Evolutionary conservation across 2,113 vertebrate genomes (phyloP), one percentile per base, ranked within the genome.

Genomic region (Rhabdornis inornatus): DNA sequence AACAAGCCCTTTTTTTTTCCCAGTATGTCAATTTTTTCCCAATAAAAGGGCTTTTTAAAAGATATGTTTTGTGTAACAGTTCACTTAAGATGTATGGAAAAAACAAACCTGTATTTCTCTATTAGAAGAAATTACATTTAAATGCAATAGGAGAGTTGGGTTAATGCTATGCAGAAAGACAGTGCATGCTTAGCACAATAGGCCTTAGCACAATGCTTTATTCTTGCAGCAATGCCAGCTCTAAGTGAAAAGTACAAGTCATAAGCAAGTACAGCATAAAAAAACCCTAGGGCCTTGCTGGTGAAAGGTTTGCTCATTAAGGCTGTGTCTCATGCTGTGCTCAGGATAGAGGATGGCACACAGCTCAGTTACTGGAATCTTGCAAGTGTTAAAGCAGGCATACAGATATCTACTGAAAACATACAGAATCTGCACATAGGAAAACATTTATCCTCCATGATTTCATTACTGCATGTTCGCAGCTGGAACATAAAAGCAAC

Each of bases 121-220:
- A 78, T 77, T 76, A 83, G 65, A 87, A 82, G 61, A 96, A 96
- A 95, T 55, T 90, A 91, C 64, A 93, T 79, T 95, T 97, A 94
- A 93, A 95, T 91, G 72, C 79, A 91, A 92, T 56, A 96, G 92
- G 87, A 96, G 84, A 96, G 83, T 93, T 89, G 61, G 60, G 86
- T 94, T 95, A 96, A 97, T 88, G 40, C 71, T 95, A 97, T 87
- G 95, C 96, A 96, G 91, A 98, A 97, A 97, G 94, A 93, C 68
- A 97, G 94, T 69, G 93, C 87, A 96, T 89, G 92, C 92, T 96
- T 93, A 96, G 93, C 77, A 97, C 96, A 98, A 97, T 39, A 96
- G 91, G 77, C 87, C 64, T 94, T 50, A 96, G 84, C 91, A 97
- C 89, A 97, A 96, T 87, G 95, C 95, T 95, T 95, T 88, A 94